Conservation (phyloP, 2,888 invertebrate species). For the Cheilosia impressa region DNA sequence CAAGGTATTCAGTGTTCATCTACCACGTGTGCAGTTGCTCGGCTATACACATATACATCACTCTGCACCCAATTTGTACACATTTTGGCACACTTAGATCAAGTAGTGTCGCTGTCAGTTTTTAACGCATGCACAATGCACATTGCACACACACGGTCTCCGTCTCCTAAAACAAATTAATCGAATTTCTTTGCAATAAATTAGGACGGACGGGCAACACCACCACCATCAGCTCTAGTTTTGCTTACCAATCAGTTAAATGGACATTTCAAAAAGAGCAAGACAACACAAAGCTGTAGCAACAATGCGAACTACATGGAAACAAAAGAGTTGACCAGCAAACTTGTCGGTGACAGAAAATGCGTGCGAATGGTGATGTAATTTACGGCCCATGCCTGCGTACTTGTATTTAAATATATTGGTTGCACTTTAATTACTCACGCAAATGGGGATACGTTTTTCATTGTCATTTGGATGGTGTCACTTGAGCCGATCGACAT, state of each 20-base stretch:
- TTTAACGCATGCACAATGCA: slow-evolving; percentile 15
- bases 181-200: slow-evolving; percentile 65
- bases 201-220: slow-evolving; percentile 47
- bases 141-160: not conserved
- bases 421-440: slow-evolving; percentile 63
- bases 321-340: slow-evolving; percentile 67
- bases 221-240: slow-evolving; percentile 24
- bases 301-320: slow-evolving; percentile 39
- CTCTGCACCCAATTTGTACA: slow-evolving; percentile 3
- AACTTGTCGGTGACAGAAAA: slow-evolving; percentile 40
- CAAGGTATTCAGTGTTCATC: not conserved
- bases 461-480: slow-evolving; percentile 56
- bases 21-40: not conserved
- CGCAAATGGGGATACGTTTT: slow-evolving; percentile 51
- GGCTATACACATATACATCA: slow-evolving; percentile 3
- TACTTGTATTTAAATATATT: slow-evolving; percentile 12
- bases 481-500: slow-evolving; percentile 34
- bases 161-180: slow-evolving; percentile 23
- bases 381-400: not conserved
- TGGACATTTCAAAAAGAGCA: slow-evolving; percentile 36
- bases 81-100: not conserved
- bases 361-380: slow-evolving; percentile 47
- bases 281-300: slow-evolving; percentile 17
- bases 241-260: slow-evolving; percentile 42
- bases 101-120: slow-evolving; percentile 27